Evolutionary conservation across 2,797 vertebrate species (phyloP).

Genomic region (Acrocephalus scirpaceus): DNA sequence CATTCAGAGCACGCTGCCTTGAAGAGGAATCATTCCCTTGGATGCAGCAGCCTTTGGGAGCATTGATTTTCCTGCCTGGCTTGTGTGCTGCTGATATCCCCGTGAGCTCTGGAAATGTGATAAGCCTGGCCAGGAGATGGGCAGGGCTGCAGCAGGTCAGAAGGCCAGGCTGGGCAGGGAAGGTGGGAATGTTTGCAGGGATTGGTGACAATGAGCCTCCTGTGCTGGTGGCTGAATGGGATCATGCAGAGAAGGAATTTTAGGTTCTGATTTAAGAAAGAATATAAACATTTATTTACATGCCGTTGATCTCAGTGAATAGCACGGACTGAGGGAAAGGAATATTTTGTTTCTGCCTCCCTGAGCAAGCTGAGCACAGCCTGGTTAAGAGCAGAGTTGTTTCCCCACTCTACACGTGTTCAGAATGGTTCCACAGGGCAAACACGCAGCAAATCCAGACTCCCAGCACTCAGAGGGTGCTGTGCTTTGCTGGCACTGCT

Average conservation of each 20-base stretch:
- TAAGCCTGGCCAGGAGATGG: background rate
- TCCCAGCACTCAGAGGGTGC: rapidly evolving
- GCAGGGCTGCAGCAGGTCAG: background rate
- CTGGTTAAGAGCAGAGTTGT: background rate
- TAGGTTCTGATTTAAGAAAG: background rate
- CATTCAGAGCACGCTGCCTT: background rate
- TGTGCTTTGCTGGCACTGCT: background rate
- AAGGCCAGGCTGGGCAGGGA: background rate
- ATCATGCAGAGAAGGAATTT: background rate
- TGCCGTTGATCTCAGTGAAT: background rate
- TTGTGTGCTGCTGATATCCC: background rate
- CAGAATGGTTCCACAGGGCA: background rate
- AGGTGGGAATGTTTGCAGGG: background rate
- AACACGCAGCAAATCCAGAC: background rate
- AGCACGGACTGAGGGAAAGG: background rate
- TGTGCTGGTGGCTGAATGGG: background rate
- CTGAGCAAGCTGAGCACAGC: background rate
- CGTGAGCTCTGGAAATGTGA: background rate
- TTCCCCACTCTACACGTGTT: background rate
- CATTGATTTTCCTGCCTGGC: conserved; percentile 13
- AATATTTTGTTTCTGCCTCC: background rate
- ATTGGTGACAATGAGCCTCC: background rate
- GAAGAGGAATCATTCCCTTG: background rate
- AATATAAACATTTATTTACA: background rate
- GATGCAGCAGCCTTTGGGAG: background rate